A percentile compares a stretch with the other conserved stretches of the same genome.
phyloP scores from a whole-genome alignment of 2,797 vertebrate species.

The Myiotriccus ornatus region DNA sequence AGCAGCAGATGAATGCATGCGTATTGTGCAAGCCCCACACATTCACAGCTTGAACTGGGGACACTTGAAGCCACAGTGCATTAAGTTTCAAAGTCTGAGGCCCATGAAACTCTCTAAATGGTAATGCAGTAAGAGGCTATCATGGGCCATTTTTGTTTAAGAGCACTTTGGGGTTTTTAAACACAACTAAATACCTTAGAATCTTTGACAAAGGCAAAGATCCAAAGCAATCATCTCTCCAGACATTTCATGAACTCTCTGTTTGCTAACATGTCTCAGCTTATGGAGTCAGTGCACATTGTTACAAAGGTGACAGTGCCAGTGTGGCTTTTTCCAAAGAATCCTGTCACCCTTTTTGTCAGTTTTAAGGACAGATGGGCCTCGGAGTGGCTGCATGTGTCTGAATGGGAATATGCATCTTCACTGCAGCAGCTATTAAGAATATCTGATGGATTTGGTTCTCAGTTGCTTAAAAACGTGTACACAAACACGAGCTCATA shows the following conservation, averaged over 20 bases:
- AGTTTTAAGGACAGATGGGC: not conserved
- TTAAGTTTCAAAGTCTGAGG: not conserved
- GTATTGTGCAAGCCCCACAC: not conserved
- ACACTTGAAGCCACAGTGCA: not conserved
- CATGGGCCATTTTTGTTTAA: not conserved
- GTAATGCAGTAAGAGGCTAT: not conserved
- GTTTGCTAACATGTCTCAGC: not conserved
- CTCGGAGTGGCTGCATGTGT: not conserved
- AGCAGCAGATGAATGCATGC: not conserved
- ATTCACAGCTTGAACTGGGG: not conserved
- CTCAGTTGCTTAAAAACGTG: not conserved
- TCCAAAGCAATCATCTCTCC: not conserved
- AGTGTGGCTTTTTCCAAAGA: not conserved
- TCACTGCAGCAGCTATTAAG: not conserved
- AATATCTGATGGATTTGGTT: not conserved
- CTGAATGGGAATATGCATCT: not conserved
- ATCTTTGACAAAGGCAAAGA: not conserved
- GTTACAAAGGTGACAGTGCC: slow-evolving; percentile 1
- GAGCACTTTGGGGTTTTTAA: not conserved
- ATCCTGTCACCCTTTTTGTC: not conserved
- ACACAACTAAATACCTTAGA: not conserved
- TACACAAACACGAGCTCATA: not conserved
- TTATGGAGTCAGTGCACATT: not conserved
- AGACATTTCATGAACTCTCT: not conserved
- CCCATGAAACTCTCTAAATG: not conserved